These are phyloP conservation scores for Neomonachus schauinslandi DNA, from an alignment of 2,113 vertebrate species.

Conservation along the genomic window DNA sequence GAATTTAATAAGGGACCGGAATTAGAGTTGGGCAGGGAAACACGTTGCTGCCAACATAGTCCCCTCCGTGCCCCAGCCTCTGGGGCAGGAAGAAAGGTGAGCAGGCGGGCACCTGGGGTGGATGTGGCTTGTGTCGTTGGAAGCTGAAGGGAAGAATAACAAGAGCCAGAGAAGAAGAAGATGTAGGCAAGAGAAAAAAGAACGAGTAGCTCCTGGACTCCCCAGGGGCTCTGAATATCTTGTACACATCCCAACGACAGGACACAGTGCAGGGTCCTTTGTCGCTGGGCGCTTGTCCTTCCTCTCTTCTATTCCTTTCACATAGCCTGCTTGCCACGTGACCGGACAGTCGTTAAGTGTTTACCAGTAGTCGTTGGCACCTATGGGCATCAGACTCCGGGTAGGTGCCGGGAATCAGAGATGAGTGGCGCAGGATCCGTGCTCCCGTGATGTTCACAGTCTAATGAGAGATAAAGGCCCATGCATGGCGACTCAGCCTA, in stretches of 20 bases:
- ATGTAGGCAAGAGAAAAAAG: not conserved
- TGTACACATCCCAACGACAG: not conserved
- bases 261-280: not conserved
- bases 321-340: not conserved
- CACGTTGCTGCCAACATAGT: not conserved
- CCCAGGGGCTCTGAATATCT: not conserved
- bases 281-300: not conserved
- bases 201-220: too few species aligned
- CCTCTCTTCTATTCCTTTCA: not conserved
- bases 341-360: not conserved
- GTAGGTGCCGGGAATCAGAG: not conserved
- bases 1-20: slow-evolving; percentile 67
- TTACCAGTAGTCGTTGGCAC: not conserved
- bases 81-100: not conserved
- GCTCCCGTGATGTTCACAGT: not conserved
- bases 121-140: not conserved
- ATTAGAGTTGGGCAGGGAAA: slow-evolving; percentile 35
- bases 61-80: not conserved
- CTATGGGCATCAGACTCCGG: not conserved
- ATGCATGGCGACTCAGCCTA: accelerated
- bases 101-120: not conserved
- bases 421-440: accelerated
- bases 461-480: not conserved
- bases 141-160: not conserved
- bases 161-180: not conserved